Conservation (phyloP, 1,140 invertebrate genomes). For the Danaus plexippus region DNA sequence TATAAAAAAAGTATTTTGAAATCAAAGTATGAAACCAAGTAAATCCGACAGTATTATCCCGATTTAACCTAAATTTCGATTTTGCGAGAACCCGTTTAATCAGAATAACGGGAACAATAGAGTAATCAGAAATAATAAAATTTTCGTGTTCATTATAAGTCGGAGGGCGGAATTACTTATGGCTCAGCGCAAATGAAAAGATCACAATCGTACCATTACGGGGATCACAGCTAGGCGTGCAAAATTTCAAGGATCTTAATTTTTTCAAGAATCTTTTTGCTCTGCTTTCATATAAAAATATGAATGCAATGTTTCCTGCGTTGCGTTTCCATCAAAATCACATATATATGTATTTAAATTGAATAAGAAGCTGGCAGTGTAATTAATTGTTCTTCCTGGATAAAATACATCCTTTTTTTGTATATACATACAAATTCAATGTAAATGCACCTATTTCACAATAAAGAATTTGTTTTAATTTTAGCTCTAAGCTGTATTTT, state of each 20-base stretch:
- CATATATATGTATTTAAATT: too few species aligned
- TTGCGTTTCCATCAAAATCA: too few species aligned
- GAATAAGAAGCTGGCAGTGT: too few species aligned
- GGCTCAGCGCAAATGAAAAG: conserved; percentile 57
- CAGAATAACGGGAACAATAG: conserved; percentile 49
- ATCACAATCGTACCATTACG: conserved; percentile 55
- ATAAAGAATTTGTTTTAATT: too few species aligned
- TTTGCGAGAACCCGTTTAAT: conserved; percentile 35
- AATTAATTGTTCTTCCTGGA: too few species aligned
- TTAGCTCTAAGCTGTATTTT: conserved; percentile 2
- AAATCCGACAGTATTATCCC: conserved; percentile 37
- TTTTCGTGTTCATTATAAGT: conserved; percentile 58
- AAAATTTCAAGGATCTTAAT: conserved; percentile 14
- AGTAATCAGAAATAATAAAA: conserved; percentile 62
- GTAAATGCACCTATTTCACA: too few species aligned
- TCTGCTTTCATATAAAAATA: too few species aligned
- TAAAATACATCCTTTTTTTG: too few species aligned
- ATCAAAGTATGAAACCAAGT: conserved; percentile 4
- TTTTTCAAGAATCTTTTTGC: conserved; percentile 5
- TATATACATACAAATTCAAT: too few species aligned
- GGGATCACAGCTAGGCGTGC: conserved; percentile 42
- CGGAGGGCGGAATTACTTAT: conserved; percentile 42
- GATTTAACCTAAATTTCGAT: conserved; percentile 26
- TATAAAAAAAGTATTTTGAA: too few species aligned
- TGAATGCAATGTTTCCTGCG: too few species aligned